Evolutionary conservation across 2,888 invertebrate species (phyloP).

Genomic region (Leptopilina myrica): DNA sequence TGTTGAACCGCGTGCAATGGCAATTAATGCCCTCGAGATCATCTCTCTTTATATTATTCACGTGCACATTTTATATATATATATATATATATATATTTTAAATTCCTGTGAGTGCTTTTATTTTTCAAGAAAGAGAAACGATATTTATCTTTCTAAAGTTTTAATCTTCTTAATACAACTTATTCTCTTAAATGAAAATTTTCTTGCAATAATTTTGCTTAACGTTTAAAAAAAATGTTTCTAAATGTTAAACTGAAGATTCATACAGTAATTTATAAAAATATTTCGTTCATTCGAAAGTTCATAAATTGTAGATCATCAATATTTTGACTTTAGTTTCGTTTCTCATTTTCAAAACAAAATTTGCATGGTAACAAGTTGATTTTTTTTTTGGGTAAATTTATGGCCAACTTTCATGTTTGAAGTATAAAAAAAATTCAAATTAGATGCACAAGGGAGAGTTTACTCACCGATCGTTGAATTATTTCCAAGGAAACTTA

Average conservation of each 20-base stretch:
- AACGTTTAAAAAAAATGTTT: too few relatives aligned
- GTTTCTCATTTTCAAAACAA: background rate
- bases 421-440: background rate
- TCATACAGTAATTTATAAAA: too few relatives aligned
- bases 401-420: background rate
- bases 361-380: background rate
- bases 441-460: background rate
- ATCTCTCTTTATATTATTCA: constrained; percentile 50
- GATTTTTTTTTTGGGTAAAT: background rate
- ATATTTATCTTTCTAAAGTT: too few relatives aligned
- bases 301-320: background rate
- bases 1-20: constrained; percentile 55
- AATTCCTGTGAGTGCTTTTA: constrained; percentile 46
- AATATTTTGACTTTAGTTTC: background rate
- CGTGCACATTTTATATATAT: constrained; percentile 27
- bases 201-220: too few relatives aligned
- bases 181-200: too few relatives aligned
- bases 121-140: background rate
- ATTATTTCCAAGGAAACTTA: constrained; percentile 57
- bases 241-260: too few relatives aligned
- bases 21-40: constrained; percentile 56
- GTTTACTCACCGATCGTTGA: constrained; percentile 57
- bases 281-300: background rate
- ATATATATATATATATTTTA: too few relatives aligned
- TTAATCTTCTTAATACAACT: too few relatives aligned